These are phyloP conservation scores for Erythrocebus patas DNA, from an alignment of 2,113 vertebrate species.

Conservation along the genomic window DNA sequence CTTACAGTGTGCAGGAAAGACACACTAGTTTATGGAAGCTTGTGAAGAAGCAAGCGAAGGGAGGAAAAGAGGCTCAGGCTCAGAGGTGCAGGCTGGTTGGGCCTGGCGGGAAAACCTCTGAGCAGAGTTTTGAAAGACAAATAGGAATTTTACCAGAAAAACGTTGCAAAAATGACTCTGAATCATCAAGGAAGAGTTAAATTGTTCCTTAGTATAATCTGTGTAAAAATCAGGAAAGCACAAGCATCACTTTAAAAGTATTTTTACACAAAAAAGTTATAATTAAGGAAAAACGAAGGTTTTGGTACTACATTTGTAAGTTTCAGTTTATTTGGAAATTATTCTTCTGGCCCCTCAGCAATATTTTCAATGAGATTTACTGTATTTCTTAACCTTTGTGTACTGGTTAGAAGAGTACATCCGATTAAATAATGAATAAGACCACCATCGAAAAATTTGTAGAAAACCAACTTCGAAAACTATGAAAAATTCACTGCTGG, in stretches of 20 bases:
- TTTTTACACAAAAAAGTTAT: background rate
- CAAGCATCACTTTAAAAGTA: background rate
- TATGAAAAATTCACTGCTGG: background rate
- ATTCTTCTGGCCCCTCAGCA: background rate
- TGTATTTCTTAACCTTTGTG: background rate
- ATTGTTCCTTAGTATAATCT: background rate
- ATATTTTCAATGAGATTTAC: background rate
- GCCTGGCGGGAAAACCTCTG: background rate
- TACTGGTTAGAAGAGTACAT: background rate
- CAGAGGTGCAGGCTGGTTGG: rapidly evolving
- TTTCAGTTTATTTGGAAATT: background rate
- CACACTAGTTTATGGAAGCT: background rate
- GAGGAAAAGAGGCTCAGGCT: rapidly evolving
- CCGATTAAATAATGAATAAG: background rate
- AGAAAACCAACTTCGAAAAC: background rate
- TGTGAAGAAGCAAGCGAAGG: background rate
- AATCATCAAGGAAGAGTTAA: background rate
- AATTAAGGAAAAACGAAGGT: background rate
- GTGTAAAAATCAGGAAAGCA: background rate
- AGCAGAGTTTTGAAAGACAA: background rate
- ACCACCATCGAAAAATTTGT: background rate
- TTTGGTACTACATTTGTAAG: background rate
- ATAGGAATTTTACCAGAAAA: background rate
- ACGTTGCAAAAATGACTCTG: background rate
- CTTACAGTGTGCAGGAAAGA: background rate